Evolutionary conservation across 2,888 invertebrate species (phyloP), one percentile per base, ranked within the genome.

Genomic region (Netelia melanura): DNA sequence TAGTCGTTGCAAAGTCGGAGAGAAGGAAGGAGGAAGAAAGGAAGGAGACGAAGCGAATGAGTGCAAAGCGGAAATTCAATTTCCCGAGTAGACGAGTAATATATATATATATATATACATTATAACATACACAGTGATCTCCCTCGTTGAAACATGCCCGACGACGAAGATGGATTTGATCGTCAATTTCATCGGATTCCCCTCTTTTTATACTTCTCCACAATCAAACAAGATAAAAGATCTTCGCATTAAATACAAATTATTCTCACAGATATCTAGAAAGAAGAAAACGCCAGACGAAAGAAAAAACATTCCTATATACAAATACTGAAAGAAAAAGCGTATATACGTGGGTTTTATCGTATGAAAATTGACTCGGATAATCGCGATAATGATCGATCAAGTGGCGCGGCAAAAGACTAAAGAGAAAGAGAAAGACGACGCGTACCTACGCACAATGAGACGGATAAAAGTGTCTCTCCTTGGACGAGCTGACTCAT

Each of bases 21-120:
- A 84, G 48, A 71, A 61, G 52, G 79, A 67, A 65, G 80, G 77
- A 43, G 79, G 61, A 65, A 77, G 77, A 83, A 85, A 85, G 62
- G 72, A 78, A 56, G 79, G 48, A 84, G 84, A 80, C 81, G 82
- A 70, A 72, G 64, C 61, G 84, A 80, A 71, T 75, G 76, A 85
- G 81, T 74, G 81, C 81, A 58, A 81, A 87, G 85, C 87, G 87
- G 86, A 87, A 87, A 87, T 87, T 87, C 86, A 86, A 87, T 87
- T 87, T 87, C 87, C 87, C 87, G 87, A 87, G 86, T 76, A 85
- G 86, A 86, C 85, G 68, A 30, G 17, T 17, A 17, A 17, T 17
- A 17, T 65, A 23, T 44, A 65, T 48, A 38, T 43, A 72, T 23
- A 61, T 17, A 61, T 23, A 44, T 25, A n/a, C 11, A 48, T 38